Evolutionary conservation across 2,797 vertebrate species (phyloP).

Genomic region (Pteronotus mesoamericanus): DNA sequence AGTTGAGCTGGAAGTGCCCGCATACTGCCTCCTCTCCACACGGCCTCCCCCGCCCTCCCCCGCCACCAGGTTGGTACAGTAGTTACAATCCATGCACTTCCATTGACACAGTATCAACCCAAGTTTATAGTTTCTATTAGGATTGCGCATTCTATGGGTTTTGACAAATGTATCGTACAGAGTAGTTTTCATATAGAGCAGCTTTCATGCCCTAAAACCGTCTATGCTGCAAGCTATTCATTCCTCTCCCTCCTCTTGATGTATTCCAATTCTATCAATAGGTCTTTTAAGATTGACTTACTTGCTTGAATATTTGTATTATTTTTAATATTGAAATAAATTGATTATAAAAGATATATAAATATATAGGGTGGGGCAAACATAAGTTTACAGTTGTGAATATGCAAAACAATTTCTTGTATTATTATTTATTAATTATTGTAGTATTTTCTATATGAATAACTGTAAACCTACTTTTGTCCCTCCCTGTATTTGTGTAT

Average conservation of each 20-base stretch:
- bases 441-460: not conserved
- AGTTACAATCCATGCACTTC: not conserved
- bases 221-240: not conserved
- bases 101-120: not conserved
- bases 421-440: not conserved
- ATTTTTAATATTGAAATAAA: not conserved
- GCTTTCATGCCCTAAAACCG: not conserved
- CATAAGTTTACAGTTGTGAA: not conserved
- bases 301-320: not conserved
- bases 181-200: not conserved
- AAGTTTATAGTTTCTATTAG: no score
- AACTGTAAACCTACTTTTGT: not conserved
- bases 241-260: not conserved
- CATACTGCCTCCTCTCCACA: fast-evolving
- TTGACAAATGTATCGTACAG: not conserved
- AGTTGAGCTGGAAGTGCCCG: not conserved
- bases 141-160: not conserved
- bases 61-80: not conserved
- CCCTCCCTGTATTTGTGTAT: not conserved
- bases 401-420: not conserved
- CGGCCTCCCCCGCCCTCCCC: not conserved
- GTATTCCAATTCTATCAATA: not conserved
- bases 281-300: not conserved
- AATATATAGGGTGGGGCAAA: not conserved
- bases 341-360: not conserved